Base-by-base conservation (phyloP, 2,797 vertebrate genomes). In the Anguilla pacifica region DNA sequence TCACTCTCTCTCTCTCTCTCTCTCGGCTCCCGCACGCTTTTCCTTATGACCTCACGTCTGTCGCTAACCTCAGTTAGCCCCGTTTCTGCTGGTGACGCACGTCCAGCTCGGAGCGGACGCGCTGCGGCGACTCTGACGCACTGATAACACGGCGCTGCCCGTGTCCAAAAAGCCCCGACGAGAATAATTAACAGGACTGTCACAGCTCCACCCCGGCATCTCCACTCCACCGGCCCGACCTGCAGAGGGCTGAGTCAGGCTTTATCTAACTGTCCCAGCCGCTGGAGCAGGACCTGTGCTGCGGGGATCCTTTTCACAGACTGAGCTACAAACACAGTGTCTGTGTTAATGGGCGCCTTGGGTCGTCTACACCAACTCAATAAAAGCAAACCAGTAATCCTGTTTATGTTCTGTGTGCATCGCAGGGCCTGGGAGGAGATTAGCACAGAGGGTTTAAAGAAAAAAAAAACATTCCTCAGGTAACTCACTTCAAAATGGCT, bases 51-150 rank as follows among this genome's bases (percentile, higher is more conserved):
- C 87, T 59, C 74, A 55, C 57, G 53, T 79, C 55, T 81, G 70
- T 70, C 57, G 59, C 70, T 88, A 72, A 88, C 72, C 84, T 81
- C 87, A 51, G 53, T 88, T 88, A 88, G 55, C 87, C 74, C 28
- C 59, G 55, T 49, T 31, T 61, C 11, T 61, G 39, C 13, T 22
- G 67, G n/a, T n/a, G 51, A 85, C 10, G 28, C 31, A 59, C 28
- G 53, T 43, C 46, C 25, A 53, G 57, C 13, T 77, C 17, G 79
- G 15, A 72, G 49, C 22, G 46, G 49, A 11, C 46, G 31, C 25
- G 5, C 70, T n/a, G 25, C 22, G 83, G 59, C 61, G 39, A 22
- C 31, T 61, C 77, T 15, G 25, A 39, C 4, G n/a, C 83, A 13
- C 19, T 28, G 35, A 85, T 15, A 70, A 70, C 22, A 25, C 70